Conservation (phyloP, 1,140 invertebrate genomes). For the Megalopta genalis region DNA sequence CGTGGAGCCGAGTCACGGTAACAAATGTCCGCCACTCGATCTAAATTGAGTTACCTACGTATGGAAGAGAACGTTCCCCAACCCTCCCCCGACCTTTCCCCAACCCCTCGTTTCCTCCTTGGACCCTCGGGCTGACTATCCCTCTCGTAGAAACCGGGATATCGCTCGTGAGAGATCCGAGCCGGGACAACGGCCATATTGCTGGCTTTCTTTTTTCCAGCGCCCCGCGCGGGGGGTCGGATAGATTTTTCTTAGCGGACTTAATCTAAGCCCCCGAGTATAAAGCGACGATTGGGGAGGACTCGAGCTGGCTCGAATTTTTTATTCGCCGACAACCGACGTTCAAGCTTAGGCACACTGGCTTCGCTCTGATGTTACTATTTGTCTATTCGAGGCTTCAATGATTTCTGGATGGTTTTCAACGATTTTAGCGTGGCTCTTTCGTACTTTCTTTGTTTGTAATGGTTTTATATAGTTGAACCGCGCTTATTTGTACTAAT, state of each 20-base stretch:
- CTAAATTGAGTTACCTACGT: conserved; percentile 79
- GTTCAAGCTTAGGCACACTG: neutral
- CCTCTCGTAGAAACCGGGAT: conserved; percentile 59
- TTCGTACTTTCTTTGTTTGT: too few relatives aligned
- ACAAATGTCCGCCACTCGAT: conserved; percentile 79
- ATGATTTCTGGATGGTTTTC: too few relatives aligned
- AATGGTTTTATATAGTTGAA: too few relatives aligned
- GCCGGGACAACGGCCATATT: conserved; percentile 76
- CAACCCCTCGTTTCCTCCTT: conserved; percentile 54
- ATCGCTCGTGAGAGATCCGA: conserved; percentile 69
- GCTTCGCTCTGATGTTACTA: too few relatives aligned
- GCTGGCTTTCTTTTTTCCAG: conserved; percentile 66
- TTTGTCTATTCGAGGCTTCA: too few relatives aligned
- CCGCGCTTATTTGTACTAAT: too few relatives aligned
- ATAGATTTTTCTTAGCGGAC: conserved; percentile 79
- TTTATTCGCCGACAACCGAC: conserved; percentile 18
- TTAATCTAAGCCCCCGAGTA: conserved; percentile 78
- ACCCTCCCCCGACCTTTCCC: conserved; percentile 30
- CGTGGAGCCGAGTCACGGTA: conserved; percentile 66
- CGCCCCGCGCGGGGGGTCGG: conserved; percentile 41
- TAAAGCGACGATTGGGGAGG: conserved; percentile 72
- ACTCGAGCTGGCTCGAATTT: conserved; percentile 37
- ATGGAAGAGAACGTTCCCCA: conserved; percentile 58
- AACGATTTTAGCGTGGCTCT: too few relatives aligned
- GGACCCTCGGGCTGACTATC: conserved; percentile 50